Evolutionary conservation across 2,888 invertebrate species (phyloP).

Genomic region (Conomelus anceps): DNA sequence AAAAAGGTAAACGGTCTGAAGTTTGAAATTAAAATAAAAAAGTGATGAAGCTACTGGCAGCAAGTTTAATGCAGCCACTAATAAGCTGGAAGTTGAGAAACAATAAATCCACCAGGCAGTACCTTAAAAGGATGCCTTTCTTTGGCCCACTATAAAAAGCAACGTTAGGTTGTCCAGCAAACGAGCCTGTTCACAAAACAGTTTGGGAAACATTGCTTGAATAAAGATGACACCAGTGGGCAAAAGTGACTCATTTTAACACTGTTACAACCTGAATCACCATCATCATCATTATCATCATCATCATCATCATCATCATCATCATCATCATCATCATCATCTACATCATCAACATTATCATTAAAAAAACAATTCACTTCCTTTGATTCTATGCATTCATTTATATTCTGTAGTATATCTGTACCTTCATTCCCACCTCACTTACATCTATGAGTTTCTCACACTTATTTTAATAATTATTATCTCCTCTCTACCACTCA

Average conservation of each 20-base stretch:
- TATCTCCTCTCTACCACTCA: too few relatives aligned
- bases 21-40: background rate
- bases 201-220: background rate
- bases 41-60: background rate
- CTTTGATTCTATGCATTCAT: background rate
- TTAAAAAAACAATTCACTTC: background rate
- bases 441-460: background rate
- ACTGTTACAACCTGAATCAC: background rate
- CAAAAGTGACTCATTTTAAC: background rate
- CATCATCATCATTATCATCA: background rate
- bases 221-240: background rate
- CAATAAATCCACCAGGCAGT: background rate
- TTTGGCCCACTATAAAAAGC: background rate
- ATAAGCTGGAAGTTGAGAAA: background rate
- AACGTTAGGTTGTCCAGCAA: background rate
- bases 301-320: background rate
- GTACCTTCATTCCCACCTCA: background rate
- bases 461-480: too few relatives aligned
- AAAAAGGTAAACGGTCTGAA: background rate
- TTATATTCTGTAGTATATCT: too few relatives aligned
- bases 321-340: background rate
- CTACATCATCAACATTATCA: background rate
- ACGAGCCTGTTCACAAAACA: background rate
- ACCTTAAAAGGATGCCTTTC: background rate
- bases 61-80: background rate